Evolutionary conservation across 2,797 vertebrate genomes (phyloP), one percentile per base, ranked within the genome.

Genomic region (Sebastes hubbsi): DNA sequence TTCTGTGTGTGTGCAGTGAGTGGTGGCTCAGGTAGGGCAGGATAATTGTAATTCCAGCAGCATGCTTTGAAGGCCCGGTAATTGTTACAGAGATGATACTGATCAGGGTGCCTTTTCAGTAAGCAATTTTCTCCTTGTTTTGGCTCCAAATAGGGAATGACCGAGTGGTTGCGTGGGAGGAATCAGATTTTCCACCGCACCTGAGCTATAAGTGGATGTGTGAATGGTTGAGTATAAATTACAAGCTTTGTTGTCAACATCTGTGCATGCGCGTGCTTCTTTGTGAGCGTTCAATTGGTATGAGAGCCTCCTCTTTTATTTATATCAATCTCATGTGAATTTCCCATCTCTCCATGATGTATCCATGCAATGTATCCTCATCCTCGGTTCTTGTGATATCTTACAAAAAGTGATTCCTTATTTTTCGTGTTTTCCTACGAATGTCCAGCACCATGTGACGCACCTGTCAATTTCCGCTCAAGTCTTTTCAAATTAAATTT

Each of bases 81-180:
- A 93, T 92, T 93, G 88, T 87, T 80, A 66, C 30, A 88, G 80
- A 89, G 83, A 93, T 88, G 76, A 87, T 90, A 70, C 70, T 88
- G 87, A 94, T 92, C 87, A 87, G 36, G 72, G 27, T 20, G 22
- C 60, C 54, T 88, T 93, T 92, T 85, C 86, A 85, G 76, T 81
- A 54, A 86, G 69, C 89, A 88, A 91, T 94, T 89, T 91, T 87
- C 83, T 70, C 61, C 72, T 79, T 86, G 60, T 89, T 91, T 92
- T 78, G 76, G 49, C 56, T 81, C 72, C 42, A 83, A 80, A 88
- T 80, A 63, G 68, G 80, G 59, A 67, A 67, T 58, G 61, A 65
- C 46, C 55, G 46, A 75, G 59, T 78, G 59, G 49, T 18, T 86
- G 36, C 60, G 54, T 59, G 11, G 54, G 22, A 13, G 54, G 22